Percentiles rank a stretch among this genome's conserved stretches.
phyloP scores from a whole-genome alignment of 2,797 vertebrate genomes.

The Mastacembelus armatus region DNA sequence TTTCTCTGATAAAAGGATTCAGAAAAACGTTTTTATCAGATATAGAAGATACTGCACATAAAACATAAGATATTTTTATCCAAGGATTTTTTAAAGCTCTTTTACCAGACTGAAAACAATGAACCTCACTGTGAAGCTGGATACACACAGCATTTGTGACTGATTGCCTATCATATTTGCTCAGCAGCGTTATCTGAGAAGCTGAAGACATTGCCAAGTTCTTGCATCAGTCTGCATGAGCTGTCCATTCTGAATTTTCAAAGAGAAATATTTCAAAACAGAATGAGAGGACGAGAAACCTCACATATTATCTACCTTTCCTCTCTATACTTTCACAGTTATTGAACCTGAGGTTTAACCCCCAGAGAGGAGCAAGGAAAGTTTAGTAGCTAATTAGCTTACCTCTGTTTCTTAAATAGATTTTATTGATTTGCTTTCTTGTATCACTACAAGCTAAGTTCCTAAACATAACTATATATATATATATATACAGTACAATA shows the following conservation, averaged over 20 bases:
- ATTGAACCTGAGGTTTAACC: conserved; percentile 52
- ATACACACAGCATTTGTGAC: conserved; percentile 43
- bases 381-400: conserved; percentile 27
- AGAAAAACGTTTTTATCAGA: conserved; percentile 11
- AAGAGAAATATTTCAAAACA: conserved; percentile 69
- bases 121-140: conserved; percentile 41
- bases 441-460: conserved; percentile 17
- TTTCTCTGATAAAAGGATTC: conserved; percentile 1
- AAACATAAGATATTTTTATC: conserved; percentile 41
- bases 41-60: conserved; percentile 12
- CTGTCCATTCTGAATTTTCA: conserved; percentile 72
- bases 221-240: conserved; percentile 74
- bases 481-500: no score
- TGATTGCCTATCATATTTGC: conserved; percentile 60
- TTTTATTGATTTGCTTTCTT: conserved; percentile 13
- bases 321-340: conserved; percentile 35
- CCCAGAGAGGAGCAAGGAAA: conserved; percentile 26
- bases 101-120: conserved; percentile 41
- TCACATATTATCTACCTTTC: conserved; percentile 54
- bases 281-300: conserved; percentile 55
- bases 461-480: conserved; percentile 8
- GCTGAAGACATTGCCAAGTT: conserved; percentile 63
- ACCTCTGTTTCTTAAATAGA: conserved; percentile 14
- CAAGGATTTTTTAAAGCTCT: conserved; percentile 35
- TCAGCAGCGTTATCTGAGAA: conserved; percentile 53